phyloP scores from a whole-genome alignment of 2,888 invertebrate genomes.

The Himalopsyche japonica region DNA sequence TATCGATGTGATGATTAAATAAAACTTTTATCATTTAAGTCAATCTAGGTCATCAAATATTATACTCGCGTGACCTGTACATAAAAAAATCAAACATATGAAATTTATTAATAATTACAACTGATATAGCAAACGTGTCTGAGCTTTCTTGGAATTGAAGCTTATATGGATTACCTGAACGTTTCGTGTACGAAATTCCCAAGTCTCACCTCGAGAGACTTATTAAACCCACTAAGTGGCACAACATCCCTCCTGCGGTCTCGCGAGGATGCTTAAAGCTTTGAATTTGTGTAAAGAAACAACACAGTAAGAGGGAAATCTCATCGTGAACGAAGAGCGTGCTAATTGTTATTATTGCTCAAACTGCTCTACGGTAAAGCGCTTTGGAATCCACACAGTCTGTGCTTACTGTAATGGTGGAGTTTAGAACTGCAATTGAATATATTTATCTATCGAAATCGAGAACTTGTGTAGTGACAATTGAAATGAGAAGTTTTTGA shows the following conservation, averaged over 20 bases:
- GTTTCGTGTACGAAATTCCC: not conserved
- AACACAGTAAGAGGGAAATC: not conserved
- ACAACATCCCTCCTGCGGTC: not conserved
- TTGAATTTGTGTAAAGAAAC: not conserved
- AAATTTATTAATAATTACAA: too few relatives aligned
- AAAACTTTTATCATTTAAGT: too few relatives aligned
- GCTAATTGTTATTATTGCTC: conserved; percentile 8
- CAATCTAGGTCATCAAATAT: too few relatives aligned
- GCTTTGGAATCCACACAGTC: not conserved
- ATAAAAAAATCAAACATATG: too few relatives aligned
- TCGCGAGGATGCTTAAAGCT: not conserved
- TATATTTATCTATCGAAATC: not conserved
- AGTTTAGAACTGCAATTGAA: not conserved
- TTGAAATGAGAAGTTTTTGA: too few relatives aligned
- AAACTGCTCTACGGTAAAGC: not conserved
- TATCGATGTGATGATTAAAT: too few relatives aligned
- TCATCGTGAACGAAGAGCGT: not conserved
- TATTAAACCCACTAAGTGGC: not conserved
- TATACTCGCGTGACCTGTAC: too few relatives aligned
- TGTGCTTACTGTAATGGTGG: not conserved
- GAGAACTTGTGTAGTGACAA: too few relatives aligned
- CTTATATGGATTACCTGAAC: not conserved
- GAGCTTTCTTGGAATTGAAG: not conserved
- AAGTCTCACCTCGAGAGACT: not conserved
- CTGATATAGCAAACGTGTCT: not conserved